Evolutionary conservation across 2,113 vertebrate genomes (phyloP).

Genomic region (Pogonocichla stellata): DNA sequence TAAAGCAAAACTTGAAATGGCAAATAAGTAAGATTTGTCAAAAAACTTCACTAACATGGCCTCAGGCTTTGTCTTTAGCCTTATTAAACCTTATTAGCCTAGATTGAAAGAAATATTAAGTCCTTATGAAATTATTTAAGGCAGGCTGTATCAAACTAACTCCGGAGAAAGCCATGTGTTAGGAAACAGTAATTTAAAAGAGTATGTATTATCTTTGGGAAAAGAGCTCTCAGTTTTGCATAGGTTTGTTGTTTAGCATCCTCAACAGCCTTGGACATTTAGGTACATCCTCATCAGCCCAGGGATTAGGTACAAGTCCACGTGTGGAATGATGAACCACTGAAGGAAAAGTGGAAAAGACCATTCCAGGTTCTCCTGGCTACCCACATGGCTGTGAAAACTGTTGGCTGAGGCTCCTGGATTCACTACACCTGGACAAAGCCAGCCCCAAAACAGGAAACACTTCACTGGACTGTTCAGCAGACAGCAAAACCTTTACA

Average conservation of each 20-base stretch:
- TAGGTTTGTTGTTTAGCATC: background rate
- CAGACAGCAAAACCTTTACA: background rate
- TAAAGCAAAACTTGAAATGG: background rate
- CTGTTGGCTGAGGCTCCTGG: background rate
- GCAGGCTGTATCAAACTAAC: background rate
- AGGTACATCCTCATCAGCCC: background rate
- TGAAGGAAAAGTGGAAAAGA: background rate
- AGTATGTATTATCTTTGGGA: background rate
- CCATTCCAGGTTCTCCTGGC: background rate
- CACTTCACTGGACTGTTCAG: background rate
- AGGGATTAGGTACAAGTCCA: background rate
- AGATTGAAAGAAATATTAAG: background rate
- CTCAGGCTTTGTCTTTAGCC: background rate
- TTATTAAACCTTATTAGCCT: no score
- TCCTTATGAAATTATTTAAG: background rate
- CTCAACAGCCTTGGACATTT: background rate
- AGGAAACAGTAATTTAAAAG: background rate
- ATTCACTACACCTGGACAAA: background rate
- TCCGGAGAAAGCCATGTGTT: background rate
- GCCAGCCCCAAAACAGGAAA: background rate
- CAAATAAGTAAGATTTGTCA: background rate
- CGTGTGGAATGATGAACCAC: background rate
- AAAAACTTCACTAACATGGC: background rate
- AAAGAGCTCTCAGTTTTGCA: background rate
- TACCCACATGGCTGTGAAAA: background rate